Percentiles rank a stretch among this genome's conserved stretches.
These are phyloP conservation scores for Podotricha telesiphe DNA, from an alignment of 2,888 invertebrate genomes.

Conservation along the genomic window DNA sequence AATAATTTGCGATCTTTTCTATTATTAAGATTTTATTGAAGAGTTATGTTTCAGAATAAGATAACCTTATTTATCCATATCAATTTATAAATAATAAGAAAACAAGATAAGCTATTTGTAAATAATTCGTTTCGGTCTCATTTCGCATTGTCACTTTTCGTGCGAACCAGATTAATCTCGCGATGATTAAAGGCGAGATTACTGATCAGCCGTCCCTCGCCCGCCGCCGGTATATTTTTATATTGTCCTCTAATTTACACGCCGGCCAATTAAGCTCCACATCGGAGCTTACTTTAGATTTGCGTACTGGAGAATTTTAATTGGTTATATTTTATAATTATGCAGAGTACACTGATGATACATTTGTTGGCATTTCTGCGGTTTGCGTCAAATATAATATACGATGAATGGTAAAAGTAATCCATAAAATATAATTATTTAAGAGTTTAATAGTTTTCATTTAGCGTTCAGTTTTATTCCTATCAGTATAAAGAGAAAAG, in stretches of 20 bases:
- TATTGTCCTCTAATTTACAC: slow-evolving; percentile 73
- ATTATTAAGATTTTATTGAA: neutral
- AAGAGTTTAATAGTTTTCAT: too few species aligned
- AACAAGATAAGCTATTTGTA: slow-evolving; percentile 1
- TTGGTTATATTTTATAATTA: slow-evolving; percentile 44
- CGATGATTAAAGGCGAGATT: slow-evolving; percentile 60
- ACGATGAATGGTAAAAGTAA: neutral
- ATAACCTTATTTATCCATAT: neutral
- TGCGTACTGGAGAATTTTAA: slow-evolving; percentile 48
- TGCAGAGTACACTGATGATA: slow-evolving; percentile 7
- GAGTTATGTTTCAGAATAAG: neutral
- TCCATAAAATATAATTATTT: neutral
- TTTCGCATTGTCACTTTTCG: slow-evolving; percentile 54
- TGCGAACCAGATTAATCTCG: slow-evolving; percentile 58
- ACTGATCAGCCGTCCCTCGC: slow-evolving; percentile 56
- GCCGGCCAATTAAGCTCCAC: slow-evolving; percentile 71
- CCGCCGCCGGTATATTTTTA: slow-evolving; percentile 55
- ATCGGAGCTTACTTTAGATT: slow-evolving; percentile 57
- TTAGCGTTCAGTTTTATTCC: too few species aligned
- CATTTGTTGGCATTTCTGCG: neutral
- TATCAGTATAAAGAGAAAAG: too few species aligned
- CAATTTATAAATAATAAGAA: neutral
- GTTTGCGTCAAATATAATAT: neutral
- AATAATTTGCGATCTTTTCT: neutral
- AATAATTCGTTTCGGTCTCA: slow-evolving; percentile 21